Evolutionary conservation across 2,797 vertebrate species (phyloP), one percentile per base, ranked within the genome.

Genomic region (Enoplosus armatus): DNA sequence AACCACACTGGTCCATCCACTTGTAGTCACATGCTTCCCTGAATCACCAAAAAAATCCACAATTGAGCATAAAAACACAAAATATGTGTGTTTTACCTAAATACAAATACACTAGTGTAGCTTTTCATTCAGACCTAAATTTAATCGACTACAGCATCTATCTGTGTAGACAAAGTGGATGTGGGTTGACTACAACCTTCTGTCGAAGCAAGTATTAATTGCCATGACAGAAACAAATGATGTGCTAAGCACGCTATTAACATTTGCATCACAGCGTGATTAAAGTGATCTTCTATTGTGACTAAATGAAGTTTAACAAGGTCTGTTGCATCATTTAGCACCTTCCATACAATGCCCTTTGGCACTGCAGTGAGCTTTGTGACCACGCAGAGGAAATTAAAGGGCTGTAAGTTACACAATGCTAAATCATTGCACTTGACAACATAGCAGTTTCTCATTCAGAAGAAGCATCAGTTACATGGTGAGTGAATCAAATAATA

Each of bases 301-400:
- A 94, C 92, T 92, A 95, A 95, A 94, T 95, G 80, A 85, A 93
- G 92, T 94, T 93, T 95, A 96, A 96, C 95, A 95, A 95, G 95
- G 90, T 88, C 88, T 87, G 87, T 90, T 92, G 92, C 94, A 92
- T 93, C 93, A 90, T 92, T 95, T 93, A 92, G 85, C 80, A 82
- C 87, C 86, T 93, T 93, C 75, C 43, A 88, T 89, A 93, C 88
- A 78, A 78, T 91, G 90, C 84, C 92, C 91, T 84, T 89, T 90
- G 92, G 93, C 90, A 87, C 85, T 80, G 79, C 71, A 76, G 1
- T 20, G 75, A 79, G 85, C 79, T 90, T 89, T 87, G 89, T 81
- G 79, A 80, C 80, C 77, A 72, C 66, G 63, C 76, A 70, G 43
- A 75, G 84, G 70, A 71, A 89, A 88, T 88, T 80, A 87, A 90